Base-by-base conservation (phyloP, 2,888 invertebrate genomes). In the Lasiommata megera region DNA sequence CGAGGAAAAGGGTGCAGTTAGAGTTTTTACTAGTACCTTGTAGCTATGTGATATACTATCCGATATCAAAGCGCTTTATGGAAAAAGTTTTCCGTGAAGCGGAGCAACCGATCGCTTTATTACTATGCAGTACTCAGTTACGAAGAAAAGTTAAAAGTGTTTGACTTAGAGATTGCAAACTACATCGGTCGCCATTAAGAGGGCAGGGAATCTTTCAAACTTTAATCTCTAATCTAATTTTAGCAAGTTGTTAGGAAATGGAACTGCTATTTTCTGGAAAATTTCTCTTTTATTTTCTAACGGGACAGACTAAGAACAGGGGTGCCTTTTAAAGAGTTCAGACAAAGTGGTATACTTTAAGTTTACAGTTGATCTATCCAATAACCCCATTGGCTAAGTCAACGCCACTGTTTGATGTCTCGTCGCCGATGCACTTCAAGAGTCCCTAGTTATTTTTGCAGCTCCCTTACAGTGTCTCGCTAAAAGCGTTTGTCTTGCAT, bases 401-500 rank as follows among this genome's bases (percentile, higher is more conserved):
- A 84, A 79, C 79, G 73, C 64, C 65, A 65, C 69, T 78, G 77
- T 84, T 80, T 80, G 80, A 80, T 76, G 76, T 79, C 72, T 71
- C 71, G 70, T 62, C 66, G 67, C 57, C 62, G 73, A 62, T 71
- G 70, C 72, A 74, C 71, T 72, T 73, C 64, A 68, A 71, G 77
- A 74, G 74, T 77, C 70, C 68, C 70, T 72, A 79, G 84, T 83
- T 87, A 82, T 85, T 87, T 85, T 84, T 82, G 79, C 76, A 71
- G 70, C 65, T 69, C 74, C 69, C 74, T 72, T 66, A 72, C 70
- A 68, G 74, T 71, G 66, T 62, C 66, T 66, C 72, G 77, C 79
- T 87, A 83, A 87, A 88, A 86, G 87, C 80, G 74, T 84, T 86
- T 84, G 80, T 76, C 76, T 82, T 87, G 82, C 84, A 88, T 88